phyloP scores from a whole-genome alignment of 2,113 vertebrate genomes.

The Nibea albiflora region DNA sequence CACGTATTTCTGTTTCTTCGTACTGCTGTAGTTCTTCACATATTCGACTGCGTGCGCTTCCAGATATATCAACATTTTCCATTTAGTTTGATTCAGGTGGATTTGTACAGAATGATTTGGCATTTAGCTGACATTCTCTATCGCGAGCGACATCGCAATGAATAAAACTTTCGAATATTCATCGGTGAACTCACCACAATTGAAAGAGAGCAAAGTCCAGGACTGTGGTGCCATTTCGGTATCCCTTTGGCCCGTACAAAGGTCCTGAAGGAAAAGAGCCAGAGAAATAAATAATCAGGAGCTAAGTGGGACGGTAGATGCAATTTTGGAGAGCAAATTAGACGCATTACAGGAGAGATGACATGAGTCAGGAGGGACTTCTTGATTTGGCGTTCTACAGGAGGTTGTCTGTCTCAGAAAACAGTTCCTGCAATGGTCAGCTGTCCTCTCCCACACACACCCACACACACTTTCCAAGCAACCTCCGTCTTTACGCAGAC shows the following conservation, averaged over 20 bases:
- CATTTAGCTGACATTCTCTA: conserved; percentile 1
- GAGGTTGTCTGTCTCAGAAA: neutral
- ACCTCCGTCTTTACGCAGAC: no score
- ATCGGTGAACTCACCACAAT: neutral
- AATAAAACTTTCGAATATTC: neutral
- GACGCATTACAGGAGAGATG: neutral
- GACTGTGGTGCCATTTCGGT: neutral
- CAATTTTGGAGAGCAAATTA: conserved; percentile 32
- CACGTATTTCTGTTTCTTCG: neutral
- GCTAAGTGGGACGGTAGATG: conserved; percentile 11
- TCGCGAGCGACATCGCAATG: neutral
- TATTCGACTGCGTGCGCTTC: neutral
- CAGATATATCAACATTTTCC: neutral
- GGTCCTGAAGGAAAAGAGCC: neutral
- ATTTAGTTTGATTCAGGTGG: neutral
- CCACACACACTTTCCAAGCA: neutral
- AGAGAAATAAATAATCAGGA: conserved; percentile 19
- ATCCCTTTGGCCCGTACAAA: conserved; percentile 4
- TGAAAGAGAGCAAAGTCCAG: conserved; percentile 13
- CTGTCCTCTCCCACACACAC: neutral
- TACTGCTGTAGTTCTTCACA: neutral
- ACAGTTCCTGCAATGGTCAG: neutral
- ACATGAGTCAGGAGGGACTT: neutral
- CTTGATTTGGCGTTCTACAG: neutral
- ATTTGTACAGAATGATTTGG: neutral